Base-by-base conservation (phyloP, 92 coral and sea anemone species). In the Nematostella vectensis region DNA sequence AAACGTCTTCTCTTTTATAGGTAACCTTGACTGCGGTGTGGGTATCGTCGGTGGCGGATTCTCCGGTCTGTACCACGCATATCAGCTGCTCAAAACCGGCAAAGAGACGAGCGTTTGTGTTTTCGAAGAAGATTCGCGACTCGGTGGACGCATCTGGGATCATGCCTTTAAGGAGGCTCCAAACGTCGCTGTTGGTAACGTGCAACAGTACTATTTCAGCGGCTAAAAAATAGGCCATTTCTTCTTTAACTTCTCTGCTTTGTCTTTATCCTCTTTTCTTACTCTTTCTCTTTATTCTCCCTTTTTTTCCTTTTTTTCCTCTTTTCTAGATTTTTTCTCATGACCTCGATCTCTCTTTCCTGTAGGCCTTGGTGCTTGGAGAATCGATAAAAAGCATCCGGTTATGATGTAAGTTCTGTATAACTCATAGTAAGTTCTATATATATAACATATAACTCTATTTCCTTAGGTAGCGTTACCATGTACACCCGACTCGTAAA, bases 341-440 rank as follows among this genome's bases (percentile, higher is more conserved):
- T n/a, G n/a, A n/a, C n/a, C n/a, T n/a, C n/a, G n/a, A n/a, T n/a
- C n/a, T n/a, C n/a, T n/a, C n/a, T 4, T 45, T 45, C 51, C 18
- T 9, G 4, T 25, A 84, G 94, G 87, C 36, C 75, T 84, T 42
- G 94, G 94, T 9, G 94, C 94, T n/a, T 84, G 83, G 94, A 74
- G 83, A 61, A 59, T 84, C 21, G 79, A 69, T 29, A 62, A 70
- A 31, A 39, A 54, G 28, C 79, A 76, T 43, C 53, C 48, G 4
- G 31, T 74, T 38, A 79, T 84, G 87, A 84, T 79, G 94, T 65
- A 79, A 69, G 82, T 62, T 33, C 31, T 45, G 51, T 33, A 15
- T 33, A 6, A 15, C 16, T 33, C 40, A 6, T 33, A 6, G 40
- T 15, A 33, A 6, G 15, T n/a, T n/a, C n/a, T n/a, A n/a, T n/a